Evolutionary conservation across 2,113 vertebrate species (phyloP).

Genomic region (Vulpes lagopus): DNA sequence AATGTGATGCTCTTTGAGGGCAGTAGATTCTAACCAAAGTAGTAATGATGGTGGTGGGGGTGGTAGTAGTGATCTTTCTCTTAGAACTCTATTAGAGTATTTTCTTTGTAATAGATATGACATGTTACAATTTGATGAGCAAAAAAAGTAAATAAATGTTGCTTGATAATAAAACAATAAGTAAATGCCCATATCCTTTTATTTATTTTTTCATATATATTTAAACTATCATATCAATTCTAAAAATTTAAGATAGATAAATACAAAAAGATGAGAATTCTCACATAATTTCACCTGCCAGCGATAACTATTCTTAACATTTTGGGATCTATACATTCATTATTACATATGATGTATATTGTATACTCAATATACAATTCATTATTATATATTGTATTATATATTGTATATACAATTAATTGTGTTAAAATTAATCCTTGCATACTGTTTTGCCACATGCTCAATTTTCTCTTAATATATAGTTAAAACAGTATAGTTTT

Average conservation of each 20-base stretch:
- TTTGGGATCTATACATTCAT: neutral
- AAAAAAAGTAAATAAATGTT: neutral
- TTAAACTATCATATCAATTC: neutral
- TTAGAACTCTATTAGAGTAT: neutral
- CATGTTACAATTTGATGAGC: neutral
- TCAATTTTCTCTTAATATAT: neutral
- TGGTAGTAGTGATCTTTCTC: neutral
- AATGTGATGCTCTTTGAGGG: conserved; percentile 55
- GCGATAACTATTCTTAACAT: neutral
- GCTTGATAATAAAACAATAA: neutral
- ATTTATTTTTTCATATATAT: neutral
- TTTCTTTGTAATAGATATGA: neutral
- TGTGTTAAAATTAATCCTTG: conserved; percentile 34
- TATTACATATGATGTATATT: neutral
- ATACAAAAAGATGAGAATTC: conserved; percentile 36
- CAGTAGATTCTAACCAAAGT: neutral
- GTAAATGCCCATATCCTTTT: neutral
- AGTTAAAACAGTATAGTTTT: neutral
- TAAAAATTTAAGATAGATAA: neutral
- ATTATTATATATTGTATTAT: neutral
- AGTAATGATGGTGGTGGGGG: fast-evolving
- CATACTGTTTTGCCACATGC: neutral
- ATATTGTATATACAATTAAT: neutral
- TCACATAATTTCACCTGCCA: neutral
- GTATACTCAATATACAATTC: neutral